These are phyloP conservation scores for Hydrotaea cyrtoneurina DNA, from an alignment of 2,888 invertebrate genomes.

Conservation along the genomic window DNA sequence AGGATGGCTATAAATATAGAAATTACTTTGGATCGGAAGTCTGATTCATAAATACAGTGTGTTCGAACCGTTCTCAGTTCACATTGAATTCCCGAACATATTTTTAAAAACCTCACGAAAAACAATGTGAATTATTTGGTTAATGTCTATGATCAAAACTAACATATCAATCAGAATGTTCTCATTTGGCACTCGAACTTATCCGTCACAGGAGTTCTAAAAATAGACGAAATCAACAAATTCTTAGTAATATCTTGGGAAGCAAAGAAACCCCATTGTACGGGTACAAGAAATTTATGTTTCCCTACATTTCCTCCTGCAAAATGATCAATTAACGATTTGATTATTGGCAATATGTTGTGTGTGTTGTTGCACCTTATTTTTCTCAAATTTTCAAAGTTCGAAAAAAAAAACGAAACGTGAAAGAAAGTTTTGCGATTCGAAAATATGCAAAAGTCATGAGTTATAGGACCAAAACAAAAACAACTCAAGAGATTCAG, in stretches of 20 bases:
- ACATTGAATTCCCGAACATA: no score
- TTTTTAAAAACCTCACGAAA: no score
- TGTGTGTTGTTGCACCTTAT: conserved; percentile 43
- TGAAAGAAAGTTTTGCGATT: no score
- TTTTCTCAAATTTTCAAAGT: not conserved
- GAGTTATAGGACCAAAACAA: conserved; percentile 11
- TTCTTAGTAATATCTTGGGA: not conserved
- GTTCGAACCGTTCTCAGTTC: no score
- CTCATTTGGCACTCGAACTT: no score
- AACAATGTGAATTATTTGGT: no score
- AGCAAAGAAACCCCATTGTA: not conserved
- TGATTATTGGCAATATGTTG: conserved; percentile 46
- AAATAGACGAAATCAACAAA: not conserved
- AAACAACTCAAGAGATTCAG: conserved; percentile 45
- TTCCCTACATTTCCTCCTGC: conserved; percentile 50
- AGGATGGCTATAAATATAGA: no score
- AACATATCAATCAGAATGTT: no score
- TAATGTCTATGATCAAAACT: no score
- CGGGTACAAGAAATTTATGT: not conserved
- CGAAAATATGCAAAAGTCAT: conserved; percentile 54
- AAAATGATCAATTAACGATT: conserved; percentile 61
- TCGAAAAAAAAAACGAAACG: not conserved
- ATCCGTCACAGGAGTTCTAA: not conserved
- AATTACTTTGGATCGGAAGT: no score
- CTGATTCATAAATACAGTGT: no score